phyloP scores from a whole-genome alignment of 2,888 invertebrate genomes.

The Cistogaster globosa region DNA sequence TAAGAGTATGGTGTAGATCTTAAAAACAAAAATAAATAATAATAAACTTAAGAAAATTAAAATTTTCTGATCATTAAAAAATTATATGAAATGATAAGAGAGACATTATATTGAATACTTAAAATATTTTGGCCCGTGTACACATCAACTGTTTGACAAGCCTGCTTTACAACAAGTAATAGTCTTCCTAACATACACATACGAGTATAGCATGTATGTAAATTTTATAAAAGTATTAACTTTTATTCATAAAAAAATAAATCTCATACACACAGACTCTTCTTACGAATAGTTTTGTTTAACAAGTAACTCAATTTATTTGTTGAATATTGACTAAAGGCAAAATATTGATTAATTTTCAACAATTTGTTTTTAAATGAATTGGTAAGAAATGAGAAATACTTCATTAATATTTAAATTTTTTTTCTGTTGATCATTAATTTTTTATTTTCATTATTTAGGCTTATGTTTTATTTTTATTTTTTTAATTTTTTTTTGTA shows the following conservation, averaged over 20 bases:
- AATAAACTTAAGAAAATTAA: no score
- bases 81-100: no score
- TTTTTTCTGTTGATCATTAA: background rate
- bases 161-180: slow-evolving; percentile 40
- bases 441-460: slow-evolving; percentile 27
- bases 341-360: slow-evolving; percentile 68
- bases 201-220: no score
- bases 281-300: slow-evolving; percentile 39
- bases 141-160: background rate
- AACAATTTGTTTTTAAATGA: slow-evolving; percentile 68
- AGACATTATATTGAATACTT: no score
- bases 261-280: background rate
- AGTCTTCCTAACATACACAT: slow-evolving; percentile 1
- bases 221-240: background rate
- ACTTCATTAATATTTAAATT: slow-evolving; percentile 9
- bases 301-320: slow-evolving; percentile 70
- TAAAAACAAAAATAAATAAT: no score
- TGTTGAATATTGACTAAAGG: slow-evolving; percentile 65
- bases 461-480: background rate
- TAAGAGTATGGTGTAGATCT: no score
- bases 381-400: slow-evolving; percentile 55
- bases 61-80: no score
- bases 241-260: slow-evolving; percentile 22
- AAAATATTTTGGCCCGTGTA: background rate
- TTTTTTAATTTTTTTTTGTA: background rate